Evolutionary conservation across 2,113 vertebrate genomes (phyloP), one percentile per base, ranked within the genome.

Genomic region (Elephas maximus): DNA sequence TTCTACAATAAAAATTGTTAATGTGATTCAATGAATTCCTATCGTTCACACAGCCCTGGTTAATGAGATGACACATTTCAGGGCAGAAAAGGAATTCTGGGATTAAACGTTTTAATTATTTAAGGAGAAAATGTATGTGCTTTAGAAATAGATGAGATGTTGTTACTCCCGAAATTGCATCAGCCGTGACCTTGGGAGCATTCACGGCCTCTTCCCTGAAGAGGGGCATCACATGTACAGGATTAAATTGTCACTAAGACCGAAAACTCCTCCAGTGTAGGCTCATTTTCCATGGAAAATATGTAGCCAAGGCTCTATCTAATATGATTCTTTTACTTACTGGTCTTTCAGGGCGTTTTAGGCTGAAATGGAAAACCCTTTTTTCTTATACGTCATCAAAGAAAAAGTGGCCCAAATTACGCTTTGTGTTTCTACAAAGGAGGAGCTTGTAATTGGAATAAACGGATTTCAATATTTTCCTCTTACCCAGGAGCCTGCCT

Each of bases 91-190:
- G 8, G 95, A 97, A 91, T 94, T 96, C 92, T 94, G 89, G 95
- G 94, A 95, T 95, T 73, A 84, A 83, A 14, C 78, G 88, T 94
- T 98, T 98, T 95, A 97, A 97, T 98, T 96, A 97, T 63, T 90
- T 90, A 77, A 87, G 84, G 88, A 96, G 24, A 87, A 96, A 97
- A 77, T 73, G 88, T 65, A 86, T 83, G 26, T 91, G 37, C 53
- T 96, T 93, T 33, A 41, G 73, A 97, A 93, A 95, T 20, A 80
- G 90, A 71, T 24, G 71, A 62, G 45, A 95, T 53, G 63, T 26
- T 37, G 69, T 44, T 90, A 20, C 76, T 97, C 90, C 83, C 86
- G 96, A 89, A 71, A 94, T 30, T 63, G 15, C 90, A 71, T 97
- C 87, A 96, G 45, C 73, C 26, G 33, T 63, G 93, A 95, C 69